Percentiles rank a stretch among this genome's conserved stretches.
These are phyloP conservation scores for Drosophila elegans DNA, from an alignment of 1,140 invertebrate genomes.

Conservation along the genomic window DNA sequence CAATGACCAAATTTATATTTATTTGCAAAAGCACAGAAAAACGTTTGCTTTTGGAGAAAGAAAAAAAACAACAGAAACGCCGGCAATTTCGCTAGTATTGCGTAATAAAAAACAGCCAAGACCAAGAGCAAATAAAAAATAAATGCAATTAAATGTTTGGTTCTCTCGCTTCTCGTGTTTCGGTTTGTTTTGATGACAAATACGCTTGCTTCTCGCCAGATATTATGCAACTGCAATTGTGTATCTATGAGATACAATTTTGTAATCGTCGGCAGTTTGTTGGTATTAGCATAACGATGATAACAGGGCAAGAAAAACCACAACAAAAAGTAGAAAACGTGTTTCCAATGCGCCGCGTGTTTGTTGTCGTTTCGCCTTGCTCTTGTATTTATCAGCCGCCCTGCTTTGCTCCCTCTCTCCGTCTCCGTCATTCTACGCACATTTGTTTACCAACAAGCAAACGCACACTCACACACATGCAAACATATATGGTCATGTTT, in stretches of 20 bases:
- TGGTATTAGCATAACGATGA: constrained; percentile 28
- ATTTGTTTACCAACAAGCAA: constrained; percentile 76
- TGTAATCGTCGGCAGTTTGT: constrained; percentile 16
- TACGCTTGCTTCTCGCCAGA: constrained; percentile 8
- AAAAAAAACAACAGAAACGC: constrained; percentile 7
- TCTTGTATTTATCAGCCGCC: constrained; percentile 51
- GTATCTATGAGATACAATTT: constrained; percentile 47
- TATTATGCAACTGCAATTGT: constrained; percentile 66
- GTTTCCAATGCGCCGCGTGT: constrained; percentile 40
- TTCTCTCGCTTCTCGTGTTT: constrained; percentile 17
- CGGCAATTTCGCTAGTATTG: constrained; percentile 18
- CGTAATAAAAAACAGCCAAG: constrained; percentile 30
- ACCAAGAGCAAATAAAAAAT: constrained; percentile 24
- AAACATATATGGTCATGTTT: constrained; percentile 37
- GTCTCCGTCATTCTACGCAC: constrained; percentile 61
- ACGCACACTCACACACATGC: constrained; percentile 24
- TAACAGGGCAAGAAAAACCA: constrained; percentile 32
- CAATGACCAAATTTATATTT: background rate
- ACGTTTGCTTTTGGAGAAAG: background rate
- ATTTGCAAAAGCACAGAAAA: constrained; percentile 4
- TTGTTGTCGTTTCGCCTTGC: constrained; percentile 31
- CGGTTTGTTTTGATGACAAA: constrained; percentile 64
- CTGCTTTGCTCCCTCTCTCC: constrained; percentile 39
- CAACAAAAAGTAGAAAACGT: constrained; percentile 47
- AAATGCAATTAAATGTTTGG: constrained; percentile 30